Percentiles rank a stretch among this genome's conserved stretches.
Conservation (phyloP, 2,888 invertebrate species). For the Osedax frankpressi region DNA sequence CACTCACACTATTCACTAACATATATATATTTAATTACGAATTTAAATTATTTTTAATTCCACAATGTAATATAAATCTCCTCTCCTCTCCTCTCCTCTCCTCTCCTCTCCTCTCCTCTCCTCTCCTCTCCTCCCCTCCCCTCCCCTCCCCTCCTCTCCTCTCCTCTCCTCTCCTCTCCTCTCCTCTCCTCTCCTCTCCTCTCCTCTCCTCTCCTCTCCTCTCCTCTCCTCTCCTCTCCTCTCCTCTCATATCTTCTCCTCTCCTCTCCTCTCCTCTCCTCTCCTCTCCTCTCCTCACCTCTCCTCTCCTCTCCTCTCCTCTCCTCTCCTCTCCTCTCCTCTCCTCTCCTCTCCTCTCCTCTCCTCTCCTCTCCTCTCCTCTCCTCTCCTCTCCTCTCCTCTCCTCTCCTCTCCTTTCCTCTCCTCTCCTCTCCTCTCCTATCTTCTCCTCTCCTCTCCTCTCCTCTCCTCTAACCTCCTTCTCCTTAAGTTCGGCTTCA, state of each 20-base stretch:
- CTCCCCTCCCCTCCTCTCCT: not conserved
- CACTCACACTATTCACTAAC: no score
- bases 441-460: no score
- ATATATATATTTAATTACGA: no score
- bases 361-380: not conserved
- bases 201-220: not conserved
- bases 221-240: no score
- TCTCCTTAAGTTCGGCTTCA: conserved; percentile 75
- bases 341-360: not conserved
- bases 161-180: not conserved
- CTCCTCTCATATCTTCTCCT: no score
- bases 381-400: no score
- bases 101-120: not conserved
- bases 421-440: not conserved
- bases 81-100: not conserved
- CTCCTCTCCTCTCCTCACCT: not conserved
- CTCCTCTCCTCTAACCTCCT: conserved; percentile 55
- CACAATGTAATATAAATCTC: no score
- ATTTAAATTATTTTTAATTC: no score
- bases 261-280: not conserved
- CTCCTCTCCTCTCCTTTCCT: no score
- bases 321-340: not conserved
- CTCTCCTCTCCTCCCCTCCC: not conserved
- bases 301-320: not conserved
- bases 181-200: not conserved